Evolutionary conservation across 1,140 invertebrate species (phyloP).

Genomic region (Drosophila orena): DNA sequence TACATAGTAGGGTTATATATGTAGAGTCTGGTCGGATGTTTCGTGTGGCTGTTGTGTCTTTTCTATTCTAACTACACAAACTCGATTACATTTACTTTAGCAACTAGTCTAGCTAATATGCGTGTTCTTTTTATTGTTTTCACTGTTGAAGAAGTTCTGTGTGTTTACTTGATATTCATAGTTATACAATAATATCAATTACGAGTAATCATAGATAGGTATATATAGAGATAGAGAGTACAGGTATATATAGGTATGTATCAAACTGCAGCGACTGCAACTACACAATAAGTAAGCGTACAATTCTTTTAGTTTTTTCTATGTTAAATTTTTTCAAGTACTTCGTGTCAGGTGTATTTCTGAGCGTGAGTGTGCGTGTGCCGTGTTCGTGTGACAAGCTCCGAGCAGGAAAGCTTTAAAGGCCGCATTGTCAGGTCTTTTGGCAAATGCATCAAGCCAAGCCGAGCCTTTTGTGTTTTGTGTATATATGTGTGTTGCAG

Average conservation of each 20-base stretch:
- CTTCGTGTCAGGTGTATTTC: constrained; percentile 16
- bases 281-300: constrained; percentile 63
- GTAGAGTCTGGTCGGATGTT: constrained; percentile 13
- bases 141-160: constrained; percentile 16
- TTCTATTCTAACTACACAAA: constrained; percentile 58
- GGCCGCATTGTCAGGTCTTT: constrained; percentile 20
- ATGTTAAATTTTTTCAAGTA: constrained; percentile 30
- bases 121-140: constrained; percentile 9
- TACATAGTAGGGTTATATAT: constrained; percentile 12
- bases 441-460: constrained; percentile 25
- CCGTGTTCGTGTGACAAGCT: constrained; percentile 15
- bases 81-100: constrained; percentile 44
- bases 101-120: constrained; percentile 46
- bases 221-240: constrained; percentile 43
- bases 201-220: constrained; percentile 44
- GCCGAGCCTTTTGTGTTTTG: constrained; percentile 38
- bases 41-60: constrained; percentile 23
- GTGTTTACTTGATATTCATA: constrained; percentile 38
- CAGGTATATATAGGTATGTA: constrained; percentile 49
- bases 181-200: constrained; percentile 43
- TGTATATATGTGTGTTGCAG: constrained; percentile 20
- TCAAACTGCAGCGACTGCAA: constrained; percentile 59
- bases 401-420: constrained; percentile 38
- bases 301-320: constrained; percentile 45
- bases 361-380: constrained; percentile 32